phyloP scores from a whole-genome alignment of 2,888 invertebrate genomes.

The Lydus trimaculatus region DNA sequence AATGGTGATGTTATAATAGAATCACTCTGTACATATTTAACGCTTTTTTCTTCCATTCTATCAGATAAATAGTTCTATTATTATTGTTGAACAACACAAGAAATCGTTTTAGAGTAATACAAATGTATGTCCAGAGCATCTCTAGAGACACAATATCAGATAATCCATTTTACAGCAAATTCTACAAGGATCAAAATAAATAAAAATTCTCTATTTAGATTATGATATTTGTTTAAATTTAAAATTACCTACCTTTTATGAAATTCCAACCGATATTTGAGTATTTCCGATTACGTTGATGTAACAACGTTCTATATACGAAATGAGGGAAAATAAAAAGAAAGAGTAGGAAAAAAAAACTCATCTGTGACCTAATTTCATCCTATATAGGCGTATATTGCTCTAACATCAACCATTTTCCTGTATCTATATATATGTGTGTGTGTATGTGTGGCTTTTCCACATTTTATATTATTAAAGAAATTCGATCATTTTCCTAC shows the following conservation, averaged over 20 bases:
- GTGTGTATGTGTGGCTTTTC: background rate
- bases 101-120: background rate
- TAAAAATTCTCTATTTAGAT: background rate
- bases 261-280: background rate
- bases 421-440: background rate
- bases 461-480: background rate
- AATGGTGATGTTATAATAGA: background rate
- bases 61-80: background rate
- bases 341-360: background rate
- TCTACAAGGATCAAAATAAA: background rate
- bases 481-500: background rate
- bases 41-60: no score
- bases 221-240: background rate
- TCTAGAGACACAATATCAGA: background rate
- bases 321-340: background rate
- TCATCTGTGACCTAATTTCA: conserved; percentile 6
- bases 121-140: background rate
- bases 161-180: background rate
- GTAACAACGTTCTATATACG: background rate
- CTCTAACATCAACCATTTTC: background rate
- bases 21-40: background rate
- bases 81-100: background rate
- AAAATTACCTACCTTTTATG: background rate
- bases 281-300: background rate
- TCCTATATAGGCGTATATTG: background rate